A percentile compares a stretch with the other conserved stretches of the same genome.
Evolutionary conservation across 2,888 invertebrate species (phyloP).

Genomic region (Drosophila kuntzei): DNA sequence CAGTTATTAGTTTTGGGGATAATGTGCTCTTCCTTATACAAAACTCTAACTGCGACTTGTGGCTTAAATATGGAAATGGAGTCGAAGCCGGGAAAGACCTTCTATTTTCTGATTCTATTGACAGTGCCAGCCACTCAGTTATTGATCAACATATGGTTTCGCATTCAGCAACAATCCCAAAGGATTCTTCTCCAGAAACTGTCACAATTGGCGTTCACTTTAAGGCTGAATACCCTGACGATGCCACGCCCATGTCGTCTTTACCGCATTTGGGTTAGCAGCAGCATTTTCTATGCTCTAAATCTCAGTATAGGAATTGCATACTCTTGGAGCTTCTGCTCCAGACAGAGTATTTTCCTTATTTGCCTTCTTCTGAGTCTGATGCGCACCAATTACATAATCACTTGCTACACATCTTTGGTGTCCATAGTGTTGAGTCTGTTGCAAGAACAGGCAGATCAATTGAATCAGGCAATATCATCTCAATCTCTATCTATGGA

Average conservation of each 20-base stretch:
- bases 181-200: slow-evolving; percentile 16
- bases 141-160: slow-evolving; percentile 13
- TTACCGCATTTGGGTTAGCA: slow-evolving; percentile 18
- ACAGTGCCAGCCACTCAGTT: slow-evolving; percentile 14
- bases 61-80: slow-evolving; percentile 8
- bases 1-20: neutral
- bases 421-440: slow-evolving; percentile 14
- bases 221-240: neutral
- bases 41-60: neutral
- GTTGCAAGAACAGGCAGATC: slow-evolving; percentile 15
- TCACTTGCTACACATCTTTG: slow-evolving; percentile 27
- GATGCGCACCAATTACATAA: slow-evolving; percentile 17
- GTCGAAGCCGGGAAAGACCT: slow-evolving; percentile 13
- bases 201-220: neutral
- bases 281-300: neutral
- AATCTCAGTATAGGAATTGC: neutral
- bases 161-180: slow-evolving; percentile 12
- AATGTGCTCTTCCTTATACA: neutral
- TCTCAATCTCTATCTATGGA: neutral
- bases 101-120: slow-evolving; percentile 8
- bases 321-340: slow-evolving; percentile 10
- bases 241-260: slow-evolving; percentile 7
- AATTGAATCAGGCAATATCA: neutral
- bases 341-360: neutral
- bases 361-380: slow-evolving; percentile 4